Base-by-base conservation (phyloP, 2,797 vertebrate species). In the Varecia variegata region DNA sequence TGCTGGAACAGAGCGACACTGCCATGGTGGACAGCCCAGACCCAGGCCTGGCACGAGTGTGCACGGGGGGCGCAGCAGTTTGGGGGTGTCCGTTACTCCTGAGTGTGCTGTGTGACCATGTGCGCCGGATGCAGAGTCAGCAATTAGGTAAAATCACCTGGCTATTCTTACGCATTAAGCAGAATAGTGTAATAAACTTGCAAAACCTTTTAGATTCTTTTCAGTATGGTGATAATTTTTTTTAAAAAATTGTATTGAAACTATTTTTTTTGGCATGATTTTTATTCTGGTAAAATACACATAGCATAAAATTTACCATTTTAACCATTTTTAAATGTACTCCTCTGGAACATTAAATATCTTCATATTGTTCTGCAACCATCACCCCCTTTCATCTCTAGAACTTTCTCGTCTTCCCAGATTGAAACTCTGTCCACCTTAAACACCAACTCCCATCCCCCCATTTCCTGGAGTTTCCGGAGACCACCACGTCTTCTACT, bases 171-270 rank as follows among this genome's bases (percentile, higher is more conserved):
- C 38, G 17, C 27, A 27, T n/a, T 45, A 71, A 81, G 35, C 70
- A 88, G 17, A 56, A 73, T 11, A 71, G 9, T 21, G 25, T 5
- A 68, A 54, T 32, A 56, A 23, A 35, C 40, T 47, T 62, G 38
- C 18, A 70, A 79, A 90, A 38, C 3, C 12, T 82, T 80, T 84
- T 4, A 43, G 52, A 71, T 81, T 84, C 58, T 97, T 96, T 79
- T 32, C 30, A 58, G 27, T 27, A 7, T 4, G 21, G 27, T 23
- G 45, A 95, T 9, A 45, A 17, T 27, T 20, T 84, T 62, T 27
- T 4, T 58, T 21, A n/a, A n/a, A n/a, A 2, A 67, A 15, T 56
- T 67, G n/a, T 70, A 23, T 14, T 47, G 62, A 83, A 52, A n/a
- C 21, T 35, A 54, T 47, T 56, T 65, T n/a, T 10, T 25, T 2